These are phyloP conservation scores for Rugalucina vietnamica DNA, from an alignment of 2,888 invertebrate genomes.

Conservation along the genomic window DNA sequence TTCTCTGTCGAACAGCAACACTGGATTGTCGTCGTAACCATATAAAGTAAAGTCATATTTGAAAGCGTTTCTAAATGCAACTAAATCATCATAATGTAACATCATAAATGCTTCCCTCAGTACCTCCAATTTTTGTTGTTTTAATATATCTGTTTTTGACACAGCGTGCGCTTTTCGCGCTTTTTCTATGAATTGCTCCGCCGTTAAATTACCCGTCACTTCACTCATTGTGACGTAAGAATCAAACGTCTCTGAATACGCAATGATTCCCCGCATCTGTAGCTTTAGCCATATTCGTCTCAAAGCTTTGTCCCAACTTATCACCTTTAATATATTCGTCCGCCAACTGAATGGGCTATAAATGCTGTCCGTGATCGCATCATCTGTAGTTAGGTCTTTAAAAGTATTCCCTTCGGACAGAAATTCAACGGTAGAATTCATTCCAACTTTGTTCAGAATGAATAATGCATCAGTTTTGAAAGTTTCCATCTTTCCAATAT, in stretches of 20 bases:
- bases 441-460: slow-evolving; percentile 45
- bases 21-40: slow-evolving; percentile 48
- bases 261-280: slow-evolving; percentile 54
- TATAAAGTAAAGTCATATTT: slow-evolving; percentile 46
- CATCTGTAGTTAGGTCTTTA: slow-evolving; percentile 28
- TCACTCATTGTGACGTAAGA: slow-evolving; percentile 4
- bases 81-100: slow-evolving; percentile 37
- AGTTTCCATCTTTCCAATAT: slow-evolving; percentile 52
- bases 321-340: slow-evolving; percentile 29
- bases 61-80: slow-evolving; percentile 40
- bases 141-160: slow-evolving; percentile 27
- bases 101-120: slow-evolving; percentile 50
- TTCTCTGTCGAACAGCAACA: slow-evolving; percentile 23
- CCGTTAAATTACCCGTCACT: slow-evolving; percentile 12
- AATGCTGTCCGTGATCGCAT: slow-evolving; percentile 53
- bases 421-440: slow-evolving; percentile 23
- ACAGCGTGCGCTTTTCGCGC: slow-evolving; percentile 37
- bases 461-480: slow-evolving; percentile 43
- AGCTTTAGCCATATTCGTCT: slow-evolving; percentile 56
- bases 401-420: slow-evolving; percentile 6
- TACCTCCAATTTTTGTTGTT: slow-evolving; percentile 36
- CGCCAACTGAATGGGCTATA: slow-evolving; percentile 51
- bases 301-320: slow-evolving; percentile 54
- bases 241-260: slow-evolving; percentile 4
- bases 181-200: slow-evolving; percentile 37